Evolutionary conservation across 2,888 invertebrate species (phyloP), one percentile per base, ranked within the genome.

Genomic region (Sphecodes monilicornis): DNA sequence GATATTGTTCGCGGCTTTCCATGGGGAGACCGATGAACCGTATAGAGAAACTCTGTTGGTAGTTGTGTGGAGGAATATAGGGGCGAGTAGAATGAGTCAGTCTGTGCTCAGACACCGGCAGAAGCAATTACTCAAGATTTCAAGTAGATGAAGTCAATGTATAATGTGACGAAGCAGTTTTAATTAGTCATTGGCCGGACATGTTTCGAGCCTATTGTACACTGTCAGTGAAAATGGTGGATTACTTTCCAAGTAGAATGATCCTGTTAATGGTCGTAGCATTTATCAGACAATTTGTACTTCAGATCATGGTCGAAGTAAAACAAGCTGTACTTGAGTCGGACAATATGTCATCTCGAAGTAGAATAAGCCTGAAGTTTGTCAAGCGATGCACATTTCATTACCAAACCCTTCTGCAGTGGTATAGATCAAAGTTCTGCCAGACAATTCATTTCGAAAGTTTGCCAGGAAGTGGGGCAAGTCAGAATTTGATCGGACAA

Each of bases 11-110:
- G 32, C 32, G 22, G 64, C 22, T 36, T 22, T 36, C 36, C 10
- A 36, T 66, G 22, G 64, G 32, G 64, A 32, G 64, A 32, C 22
- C 10, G 32, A 32, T 36, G 32, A 32, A 66, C 64, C 64, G 32
- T 32, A 22, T 8, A 18, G 32, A 36, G 32, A 32, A 32, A 66
- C 32, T 22, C 32, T 29, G 4, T 6, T 29, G 18, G 3, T 36
- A 66, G 36, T 66, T 66, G 18, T 22, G 32, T 1, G 32, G 36
- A 4, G 18, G 18, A 18, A 36, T 36, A 66, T 18, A 66, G 32
- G 32, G 64, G 32, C 32, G 22, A 66, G 64, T 66, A 36, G 64
- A 66, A 66, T 36, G 64, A 66, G 32, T 66, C 64, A 29, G 60
- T 8, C 16, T 3, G 29, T 6, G 26, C 29, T 60, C 29, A 6